These are phyloP conservation scores for Leptonema lineaticorne DNA, from an alignment of 1,140 invertebrate genomes.

Conservation along the genomic window DNA sequence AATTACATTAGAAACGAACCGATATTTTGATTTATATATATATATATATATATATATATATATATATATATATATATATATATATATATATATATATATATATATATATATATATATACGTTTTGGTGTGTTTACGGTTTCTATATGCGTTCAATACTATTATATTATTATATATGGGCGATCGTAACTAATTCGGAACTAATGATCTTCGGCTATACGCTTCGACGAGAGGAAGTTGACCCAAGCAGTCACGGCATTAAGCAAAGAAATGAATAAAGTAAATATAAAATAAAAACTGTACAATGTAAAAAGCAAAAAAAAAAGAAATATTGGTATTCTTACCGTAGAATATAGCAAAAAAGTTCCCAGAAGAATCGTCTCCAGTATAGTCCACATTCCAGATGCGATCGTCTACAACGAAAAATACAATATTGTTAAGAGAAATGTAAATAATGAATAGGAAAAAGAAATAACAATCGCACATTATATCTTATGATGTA, in stretches of 20 bases:
- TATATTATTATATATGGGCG: too few relatives aligned
- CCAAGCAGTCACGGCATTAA: not conserved
- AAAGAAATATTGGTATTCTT: constrained; percentile 48
- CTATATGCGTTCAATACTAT: not conserved
- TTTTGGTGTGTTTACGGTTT: not conserved
- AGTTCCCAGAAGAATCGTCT: constrained; percentile 82
- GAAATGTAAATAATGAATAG: not conserved
- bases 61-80: not conserved
- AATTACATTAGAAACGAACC: too few relatives aligned
- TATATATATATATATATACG: not conserved
- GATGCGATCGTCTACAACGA: constrained; percentile 72
- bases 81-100: not conserved
- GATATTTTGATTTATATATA: not conserved
- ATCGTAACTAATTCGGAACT: constrained; percentile 15
- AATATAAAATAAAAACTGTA: not conserved
- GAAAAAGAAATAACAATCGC: not conserved
- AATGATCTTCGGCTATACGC: constrained; percentile 10
- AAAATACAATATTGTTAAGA: not conserved
- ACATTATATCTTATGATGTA: constrained; percentile 1
- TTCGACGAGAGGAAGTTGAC: not conserved
- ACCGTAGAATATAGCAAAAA: constrained; percentile 83
- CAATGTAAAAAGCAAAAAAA: not conserved
- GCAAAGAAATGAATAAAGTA: not conserved
- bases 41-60: not conserved
- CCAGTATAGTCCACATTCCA: constrained; percentile 87